Evolutionary conservation across 1,140 invertebrate genomes (phyloP), one percentile per base, ranked within the genome.

Genomic region (Notospermus geniculatus): DNA sequence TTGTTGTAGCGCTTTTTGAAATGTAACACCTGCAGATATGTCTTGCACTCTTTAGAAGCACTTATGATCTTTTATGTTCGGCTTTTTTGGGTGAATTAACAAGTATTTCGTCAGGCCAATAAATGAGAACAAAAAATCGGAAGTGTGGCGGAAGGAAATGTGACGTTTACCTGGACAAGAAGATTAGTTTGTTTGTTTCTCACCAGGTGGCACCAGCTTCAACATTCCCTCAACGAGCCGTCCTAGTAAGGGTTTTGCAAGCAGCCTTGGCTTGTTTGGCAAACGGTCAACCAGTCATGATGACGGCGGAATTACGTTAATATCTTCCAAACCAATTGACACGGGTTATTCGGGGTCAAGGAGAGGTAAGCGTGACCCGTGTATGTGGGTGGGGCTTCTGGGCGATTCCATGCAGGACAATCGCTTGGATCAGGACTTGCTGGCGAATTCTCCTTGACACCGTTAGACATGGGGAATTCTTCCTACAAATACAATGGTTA

Each of bases 251-350:
- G 27, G 22, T 2, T 2, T 23, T 7, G 11, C 30, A 13, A 41
- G 30, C 32, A 45, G n/a, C n/a, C 46, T 50, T 5, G 46, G n/a
- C n/a, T 7, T 4, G 25, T 23, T 27, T n/a, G 46, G 5, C n/a
- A 27, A 50, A n/a, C 46, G 25, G n/a, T 50, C 46, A 50, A n/a
- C n/a, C 46, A 50, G 17, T 25, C 17, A 17, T 4, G 19, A 29
- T 17, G 55, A n/a, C 25, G 15, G 17, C 17, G 54, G 54, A 27
- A 55, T 55, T 27, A 55, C 25, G n/a, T 27, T 55, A 27, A 50
- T 63, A 22, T 63, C 62, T 19, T 45, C 59, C 19, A 59, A 59
- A 53, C 28, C 56, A 5, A 15, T 63, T 56, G 54, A 36, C 41
- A 57, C 36, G 19, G 60, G 27, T 22, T 62, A 32, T 54, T 57